These are phyloP conservation scores for Tupaia tana DNA, from an alignment of 2,113 vertebrate species.

Conservation along the genomic window DNA sequence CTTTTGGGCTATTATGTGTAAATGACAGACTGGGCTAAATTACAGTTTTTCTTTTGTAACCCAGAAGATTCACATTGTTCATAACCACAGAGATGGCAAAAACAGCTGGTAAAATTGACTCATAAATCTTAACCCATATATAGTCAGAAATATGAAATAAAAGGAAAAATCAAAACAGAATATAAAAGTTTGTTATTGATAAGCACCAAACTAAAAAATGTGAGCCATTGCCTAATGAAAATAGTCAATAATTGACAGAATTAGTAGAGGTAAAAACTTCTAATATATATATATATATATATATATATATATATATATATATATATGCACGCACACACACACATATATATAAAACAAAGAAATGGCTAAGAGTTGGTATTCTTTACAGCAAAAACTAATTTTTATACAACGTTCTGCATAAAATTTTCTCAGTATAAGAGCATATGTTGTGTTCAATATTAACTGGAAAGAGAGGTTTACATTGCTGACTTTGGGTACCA, in stretches of 20 bases:
- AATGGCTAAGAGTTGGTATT: not conserved
- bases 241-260: slow-evolving; percentile 37
- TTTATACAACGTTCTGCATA: not conserved
- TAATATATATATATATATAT: not conserved
- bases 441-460: not conserved
- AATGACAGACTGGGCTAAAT: slow-evolving; percentile 28
- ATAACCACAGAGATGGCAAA: not conserved
- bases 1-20: not conserved
- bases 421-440: not conserved
- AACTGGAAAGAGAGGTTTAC: not conserved
- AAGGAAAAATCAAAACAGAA: slow-evolving; percentile 17
- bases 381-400: slow-evolving; percentile 14
- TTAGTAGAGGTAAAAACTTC: slow-evolving; percentile 4
- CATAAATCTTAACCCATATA: not conserved
- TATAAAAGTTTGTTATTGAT: not conserved
- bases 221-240: not conserved
- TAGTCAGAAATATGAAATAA: not conserved
- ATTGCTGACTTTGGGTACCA: too few species aligned
- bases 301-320: too few species aligned
- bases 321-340: too few species aligned
- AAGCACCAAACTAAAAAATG: slow-evolving; percentile 17
- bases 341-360: not conserved
- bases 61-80: not conserved
- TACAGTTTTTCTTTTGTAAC: slow-evolving; percentile 32
- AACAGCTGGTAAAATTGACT: not conserved